Conservation (phyloP, 2,888 invertebrate species). For the Aradus depressus region DNA sequence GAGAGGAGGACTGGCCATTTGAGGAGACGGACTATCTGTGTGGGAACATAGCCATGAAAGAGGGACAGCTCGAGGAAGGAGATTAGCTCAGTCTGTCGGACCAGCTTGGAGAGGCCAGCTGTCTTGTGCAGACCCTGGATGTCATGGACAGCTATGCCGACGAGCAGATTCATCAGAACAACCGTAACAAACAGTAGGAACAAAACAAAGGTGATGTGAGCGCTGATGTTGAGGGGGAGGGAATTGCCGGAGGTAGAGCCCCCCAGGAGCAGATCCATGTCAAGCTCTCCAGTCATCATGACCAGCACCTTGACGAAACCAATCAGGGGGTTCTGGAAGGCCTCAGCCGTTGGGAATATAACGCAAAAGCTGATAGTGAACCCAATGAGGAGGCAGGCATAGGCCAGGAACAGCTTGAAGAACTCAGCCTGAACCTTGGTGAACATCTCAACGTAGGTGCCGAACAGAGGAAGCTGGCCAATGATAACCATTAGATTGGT, state of each 20-base stretch:
- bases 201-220: slow-evolving; percentile 68
- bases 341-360: slow-evolving; percentile 69
- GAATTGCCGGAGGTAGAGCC: slow-evolving; percentile 9
- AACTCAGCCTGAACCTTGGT: slow-evolving; percentile 79
- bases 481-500: slow-evolving; percentile 85
- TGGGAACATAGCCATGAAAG: slow-evolving; percentile 66
- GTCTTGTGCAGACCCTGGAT: slow-evolving; percentile 77
- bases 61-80: slow-evolving; percentile 73
- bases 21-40: slow-evolving; percentile 55
- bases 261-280: slow-evolving; percentile 57
- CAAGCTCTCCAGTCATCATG: slow-evolving; percentile 82
- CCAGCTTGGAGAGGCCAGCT: slow-evolving; percentile 69
- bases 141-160: slow-evolving; percentile 79
- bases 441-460: slow-evolving; percentile 84
- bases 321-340: slow-evolving; percentile 73
- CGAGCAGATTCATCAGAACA: slow-evolving; percentile 72
- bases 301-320: slow-evolving; percentile 74
- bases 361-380: slow-evolving; percentile 82
- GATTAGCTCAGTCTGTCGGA: slow-evolving; percentile 75
- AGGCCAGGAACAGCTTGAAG: slow-evolving; percentile 72
- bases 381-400: slow-evolving; percentile 71
- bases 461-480: slow-evolving; percentile 76
- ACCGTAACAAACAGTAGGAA: slow-evolving; percentile 75
- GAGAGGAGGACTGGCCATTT: slow-evolving; percentile 69
- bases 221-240: slow-evolving; percentile 66